Evolutionary conservation across 1,140 invertebrate species (phyloP), one percentile per base, ranked within the genome.

Genomic region (Colletes latitarsis): DNA sequence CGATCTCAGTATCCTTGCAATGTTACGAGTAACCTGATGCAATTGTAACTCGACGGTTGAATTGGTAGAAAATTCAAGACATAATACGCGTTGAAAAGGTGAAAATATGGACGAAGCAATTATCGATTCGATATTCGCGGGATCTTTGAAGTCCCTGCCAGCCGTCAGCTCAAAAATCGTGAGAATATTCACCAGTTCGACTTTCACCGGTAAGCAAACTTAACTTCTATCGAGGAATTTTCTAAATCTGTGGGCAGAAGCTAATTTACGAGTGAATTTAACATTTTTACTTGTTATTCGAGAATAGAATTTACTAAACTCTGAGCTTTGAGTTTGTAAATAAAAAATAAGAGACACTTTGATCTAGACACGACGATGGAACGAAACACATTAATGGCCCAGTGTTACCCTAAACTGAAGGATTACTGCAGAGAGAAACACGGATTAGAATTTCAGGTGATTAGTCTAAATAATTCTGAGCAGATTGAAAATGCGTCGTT

Each of bases 141-240:
- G 99, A 17, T 96, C 96, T 3, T 93, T 99, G 82, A 96, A 98
- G 88, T 96, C 96, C 55, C 93, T 99, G 79, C 98, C 98, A 3
- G 96, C 98, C 3, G 97, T 99, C 49, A 98, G 98, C 92, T 99
- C 98, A 0, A 99, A 99, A 94, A 99, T 99, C 89, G 98, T 99
- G 19, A 95, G 99, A 81, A 99, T 99, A 88, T 99, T 99, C 91
- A 99, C 98, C 17, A 99, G 98, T 90, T 99, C 98, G 0, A 99
- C 99, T 0, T 99, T 99, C 90, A 99, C 99, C 91, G 98, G 98
- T 99, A 95, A 94, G 88, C 69, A 57, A 9, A 43, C 8, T n/a
- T n/a, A n/a, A n/a, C n/a, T n/a, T n/a, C n/a, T n/a, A n/a, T n/a
- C n/a, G n/a, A n/a, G n/a, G n/a, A n/a, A n/a, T n/a, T n/a, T n/a